These are phyloP conservation scores for Thalpophila matura DNA, from an alignment of 2,888 invertebrate genomes.

Conservation along the genomic window DNA sequence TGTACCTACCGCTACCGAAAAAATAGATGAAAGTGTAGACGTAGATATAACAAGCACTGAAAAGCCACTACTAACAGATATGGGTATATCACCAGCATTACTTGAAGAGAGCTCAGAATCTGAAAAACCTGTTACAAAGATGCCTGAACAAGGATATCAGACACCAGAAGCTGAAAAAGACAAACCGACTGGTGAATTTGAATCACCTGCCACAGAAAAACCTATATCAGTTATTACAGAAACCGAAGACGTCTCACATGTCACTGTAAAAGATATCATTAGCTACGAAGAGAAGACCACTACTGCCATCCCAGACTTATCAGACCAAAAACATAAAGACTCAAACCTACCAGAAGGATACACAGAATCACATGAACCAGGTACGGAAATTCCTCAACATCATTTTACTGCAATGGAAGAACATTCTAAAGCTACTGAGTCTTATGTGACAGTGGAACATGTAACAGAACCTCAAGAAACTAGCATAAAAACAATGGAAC, in stretches of 20 bases:
- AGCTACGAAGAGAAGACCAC: constrained; percentile 43
- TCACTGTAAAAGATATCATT: constrained; percentile 21
- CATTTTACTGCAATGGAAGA: constrained; percentile 19
- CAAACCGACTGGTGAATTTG: constrained; percentile 13
- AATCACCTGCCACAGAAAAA: constrained; percentile 31
- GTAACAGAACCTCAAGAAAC: constrained; percentile 28
- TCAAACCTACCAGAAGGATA: constrained; percentile 28
- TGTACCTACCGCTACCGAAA: constrained; percentile 31
- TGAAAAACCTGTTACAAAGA: constrained; percentile 31
- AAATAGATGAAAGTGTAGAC: constrained; percentile 26
- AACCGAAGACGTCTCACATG: constrained; percentile 19
- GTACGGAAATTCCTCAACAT: constrained; percentile 26
- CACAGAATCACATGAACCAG: constrained; percentile 29
- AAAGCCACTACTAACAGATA: constrained; percentile 33
- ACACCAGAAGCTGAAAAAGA: constrained; percentile 29
- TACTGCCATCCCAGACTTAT: constrained; percentile 32
- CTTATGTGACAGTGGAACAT: constrained; percentile 13
- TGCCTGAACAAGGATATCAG: constrained; percentile 21
- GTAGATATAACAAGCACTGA: constrained; percentile 31
- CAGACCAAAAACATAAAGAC: constrained; percentile 16
- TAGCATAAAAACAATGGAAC: constrained; percentile 34
- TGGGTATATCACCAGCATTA: constrained; percentile 15
- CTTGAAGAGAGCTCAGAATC: constrained; percentile 24
- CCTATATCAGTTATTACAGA: constrained; percentile 33
- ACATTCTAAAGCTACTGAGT: constrained; percentile 12